Percentiles rank a stretch among this genome's conserved stretches.
These are phyloP conservation scores for Pomacea canaliculata DNA, from an alignment of 2,888 invertebrate genomes.

Conservation along the genomic window DNA sequence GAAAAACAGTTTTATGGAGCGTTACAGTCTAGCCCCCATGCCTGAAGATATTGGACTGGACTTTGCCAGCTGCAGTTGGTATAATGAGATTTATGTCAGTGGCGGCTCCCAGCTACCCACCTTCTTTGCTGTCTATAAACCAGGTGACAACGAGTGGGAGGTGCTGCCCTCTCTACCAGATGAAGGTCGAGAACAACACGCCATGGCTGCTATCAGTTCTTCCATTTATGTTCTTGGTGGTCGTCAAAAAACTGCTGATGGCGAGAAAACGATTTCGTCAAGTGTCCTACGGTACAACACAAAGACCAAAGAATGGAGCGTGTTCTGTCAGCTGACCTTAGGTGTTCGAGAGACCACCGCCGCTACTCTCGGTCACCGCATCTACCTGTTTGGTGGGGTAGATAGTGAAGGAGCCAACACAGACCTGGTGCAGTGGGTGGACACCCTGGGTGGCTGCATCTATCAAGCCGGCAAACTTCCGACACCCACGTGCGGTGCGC, in stretches of 20 bases:
- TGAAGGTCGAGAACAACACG: constrained; percentile 16
- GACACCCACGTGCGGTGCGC: not conserved
- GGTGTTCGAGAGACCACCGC: constrained; percentile 11
- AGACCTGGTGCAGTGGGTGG: constrained; percentile 12
- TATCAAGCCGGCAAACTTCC: not conserved
- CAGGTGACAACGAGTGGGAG: constrained; percentile 17
- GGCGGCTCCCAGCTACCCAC: constrained; percentile 15
- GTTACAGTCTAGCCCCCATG: too few species aligned
- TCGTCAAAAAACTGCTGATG: not conserved
- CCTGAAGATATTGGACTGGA: not conserved
- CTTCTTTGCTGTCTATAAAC: constrained; percentile 13
- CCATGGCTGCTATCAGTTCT: constrained; percentile 17
- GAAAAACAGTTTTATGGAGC: too few species aligned
- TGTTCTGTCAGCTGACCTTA: not conserved
- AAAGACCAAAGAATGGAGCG: constrained; percentile 1
- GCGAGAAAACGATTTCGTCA: not conserved
- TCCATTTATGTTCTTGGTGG: constrained; percentile 21
- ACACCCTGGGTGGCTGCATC: not conserved
- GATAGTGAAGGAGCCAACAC: not conserved
- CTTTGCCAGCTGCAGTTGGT: constrained; percentile 16
- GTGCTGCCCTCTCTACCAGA: constrained; percentile 1
- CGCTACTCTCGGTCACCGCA: constrained; percentile 1
- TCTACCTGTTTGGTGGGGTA: not conserved
- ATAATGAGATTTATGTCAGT: constrained; percentile 20
- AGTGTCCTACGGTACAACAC: constrained; percentile 12